Conservation (phyloP, 2,888 invertebrate genomes). For the Congeria kusceri region DNA sequence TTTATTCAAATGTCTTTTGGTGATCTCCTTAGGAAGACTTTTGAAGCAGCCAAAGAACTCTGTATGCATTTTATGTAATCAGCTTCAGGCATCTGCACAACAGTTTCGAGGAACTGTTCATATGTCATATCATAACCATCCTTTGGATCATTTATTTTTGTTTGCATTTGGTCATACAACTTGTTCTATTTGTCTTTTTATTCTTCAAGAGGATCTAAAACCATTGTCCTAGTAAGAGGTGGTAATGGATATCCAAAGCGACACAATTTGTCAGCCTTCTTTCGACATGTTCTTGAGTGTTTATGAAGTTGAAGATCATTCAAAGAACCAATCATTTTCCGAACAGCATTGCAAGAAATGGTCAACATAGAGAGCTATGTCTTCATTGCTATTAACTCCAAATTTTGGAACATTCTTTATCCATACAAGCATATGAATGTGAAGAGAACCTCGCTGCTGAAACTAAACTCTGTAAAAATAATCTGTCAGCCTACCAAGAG, state of each 20-base stretch:
- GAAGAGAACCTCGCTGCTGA: slow-evolving; percentile 45
- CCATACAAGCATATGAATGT: slow-evolving; percentile 52
- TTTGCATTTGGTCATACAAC: not conserved
- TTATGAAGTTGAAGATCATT: slow-evolving; percentile 52
- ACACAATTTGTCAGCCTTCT: slow-evolving; percentile 9
- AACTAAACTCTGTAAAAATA: slow-evolving; percentile 42
- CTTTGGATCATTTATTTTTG: slow-evolving; percentile 33
- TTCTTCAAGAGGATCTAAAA: slow-evolving; percentile 34
- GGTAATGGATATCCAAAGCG: slow-evolving; percentile 22
- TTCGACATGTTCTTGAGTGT: slow-evolving; percentile 56
- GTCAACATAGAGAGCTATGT: slow-evolving; percentile 42
- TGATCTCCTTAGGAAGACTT: slow-evolving; percentile 45
- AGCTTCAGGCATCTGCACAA: slow-evolving; percentile 36
- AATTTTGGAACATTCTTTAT: slow-evolving; percentile 45
- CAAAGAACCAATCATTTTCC: slow-evolving; percentile 6
- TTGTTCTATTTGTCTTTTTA: slow-evolving; percentile 16
- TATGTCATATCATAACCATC: slow-evolving; percentile 32
- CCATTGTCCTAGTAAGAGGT: slow-evolving; percentile 23
- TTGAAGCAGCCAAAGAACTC: slow-evolving; percentile 43
- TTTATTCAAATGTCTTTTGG: slow-evolving; percentile 54
- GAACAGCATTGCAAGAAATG: slow-evolving; percentile 38
- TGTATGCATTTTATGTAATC: slow-evolving; percentile 51
- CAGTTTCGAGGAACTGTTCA: slow-evolving; percentile 27
- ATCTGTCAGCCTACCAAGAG: slow-evolving; percentile 27
- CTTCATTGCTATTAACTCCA: slow-evolving; percentile 12